Evolutionary conservation across 2,797 vertebrate genomes (phyloP), one percentile per base, ranked within the genome.

Genomic region (Limosa lapponica): DNA sequence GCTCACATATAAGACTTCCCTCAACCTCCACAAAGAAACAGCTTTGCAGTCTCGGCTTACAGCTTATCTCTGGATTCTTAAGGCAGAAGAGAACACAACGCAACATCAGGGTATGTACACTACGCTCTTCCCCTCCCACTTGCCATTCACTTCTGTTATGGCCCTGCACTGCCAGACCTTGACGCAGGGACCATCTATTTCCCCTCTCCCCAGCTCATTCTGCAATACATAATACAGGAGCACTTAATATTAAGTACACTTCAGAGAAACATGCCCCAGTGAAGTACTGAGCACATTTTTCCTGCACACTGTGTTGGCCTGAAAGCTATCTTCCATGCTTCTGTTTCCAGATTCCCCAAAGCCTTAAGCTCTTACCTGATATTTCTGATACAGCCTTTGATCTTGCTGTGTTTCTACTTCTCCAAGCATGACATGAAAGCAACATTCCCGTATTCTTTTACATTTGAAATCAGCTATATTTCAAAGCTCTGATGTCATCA

Each of bases 401-500:
- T 95, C 84, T 86, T 72, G 24, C 55, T 66, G 20, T 66, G 71
- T 82, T 95, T 88, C 81, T 54, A 36, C 65, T 92, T 89, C 81
- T 90, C 59, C 32, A 16, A 86, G 77, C 73, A 90, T 82, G 88
- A 88, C 93, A 88, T 32, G 20, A 95, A 93, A 94, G 84, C 67
- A 93, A 82, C 49, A 59, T 84, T 82, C 41, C 66, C 43, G 6
- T 94, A 82, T 57, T 94, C 12, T 91, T 91, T 89, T 92, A 91
- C 90, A 90, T 46, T 84, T 84, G 52, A 88, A 91, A 93, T 87
- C 54, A 75, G 69, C 58, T 86, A 23, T 92, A 94, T 95, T 93
- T 95, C 89, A 95, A 94, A 92, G 55, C 17, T 95, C 88, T 96
- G 70, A 89, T 95, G 66, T 86, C 75, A 88, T 88, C 58, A 74